These are phyloP conservation scores for Aphis gossypii DNA, from an alignment of 1,140 invertebrate genomes.

Conservation along the genomic window DNA sequence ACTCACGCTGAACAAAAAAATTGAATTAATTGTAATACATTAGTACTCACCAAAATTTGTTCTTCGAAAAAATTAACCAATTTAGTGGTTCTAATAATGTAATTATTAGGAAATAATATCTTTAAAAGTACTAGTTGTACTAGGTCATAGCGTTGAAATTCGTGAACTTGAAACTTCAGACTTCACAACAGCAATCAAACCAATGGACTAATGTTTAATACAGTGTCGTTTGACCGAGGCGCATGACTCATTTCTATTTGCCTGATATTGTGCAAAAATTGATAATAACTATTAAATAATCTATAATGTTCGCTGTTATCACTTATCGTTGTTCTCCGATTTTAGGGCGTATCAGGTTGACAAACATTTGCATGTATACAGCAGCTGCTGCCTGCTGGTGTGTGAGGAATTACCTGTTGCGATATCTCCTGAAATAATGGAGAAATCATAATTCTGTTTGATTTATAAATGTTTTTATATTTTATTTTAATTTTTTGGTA, in stretches of 20 bases:
- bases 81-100: background rate
- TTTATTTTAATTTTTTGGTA: no score
- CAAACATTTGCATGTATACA: background rate
- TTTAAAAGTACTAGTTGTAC: background rate
- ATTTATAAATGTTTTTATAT: no score
- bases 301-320: background rate
- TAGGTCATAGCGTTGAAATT: background rate
- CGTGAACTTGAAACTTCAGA: conserved; percentile 14
- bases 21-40: background rate
- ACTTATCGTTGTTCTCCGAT: background rate
- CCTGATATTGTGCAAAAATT: background rate
- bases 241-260: background rate
- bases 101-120: background rate
- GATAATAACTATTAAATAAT: background rate
- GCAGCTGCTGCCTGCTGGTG: no score
- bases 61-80: background rate
- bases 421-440: no score
- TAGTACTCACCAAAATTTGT: background rate
- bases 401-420: no score
- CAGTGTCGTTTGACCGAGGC: background rate
- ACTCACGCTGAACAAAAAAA: background rate
- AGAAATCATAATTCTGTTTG: no score
- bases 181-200: background rate
- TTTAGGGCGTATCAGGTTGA: background rate
- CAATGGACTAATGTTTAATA: background rate